phyloP scores from a whole-genome alignment of 2,113 vertebrate genomes.

The Thamnaconus septentrionalis region DNA sequence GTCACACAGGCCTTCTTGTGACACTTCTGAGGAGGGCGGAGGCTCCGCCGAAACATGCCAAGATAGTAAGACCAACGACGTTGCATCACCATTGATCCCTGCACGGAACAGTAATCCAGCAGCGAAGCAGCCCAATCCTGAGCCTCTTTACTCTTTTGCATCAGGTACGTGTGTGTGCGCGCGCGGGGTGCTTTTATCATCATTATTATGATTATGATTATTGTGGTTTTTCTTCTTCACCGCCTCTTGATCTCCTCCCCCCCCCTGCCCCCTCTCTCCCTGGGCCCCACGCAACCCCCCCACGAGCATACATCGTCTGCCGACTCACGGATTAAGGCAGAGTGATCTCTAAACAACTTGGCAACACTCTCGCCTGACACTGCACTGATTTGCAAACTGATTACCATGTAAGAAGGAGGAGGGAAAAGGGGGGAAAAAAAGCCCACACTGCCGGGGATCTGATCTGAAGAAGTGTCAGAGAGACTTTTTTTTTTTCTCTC shows the following conservation, averaged over 20 bases:
- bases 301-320: constrained; percentile 48
- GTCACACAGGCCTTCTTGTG: too few relatives aligned
- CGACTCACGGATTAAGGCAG: constrained; percentile 70
- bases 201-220: too few relatives aligned
- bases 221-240: constrained; percentile 58
- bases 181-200: too few relatives aligned
- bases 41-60: too few relatives aligned
- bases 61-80: too few relatives aligned
- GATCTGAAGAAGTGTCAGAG: constrained; percentile 42
- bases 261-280: too few relatives aligned
- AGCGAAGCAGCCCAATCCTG: neutral
- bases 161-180: neutral
- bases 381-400: constrained; percentile 76
- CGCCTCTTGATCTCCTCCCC: constrained; percentile 51
- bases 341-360: constrained; percentile 70
- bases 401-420: constrained; percentile 59
- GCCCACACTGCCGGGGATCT: constrained; percentile 27
- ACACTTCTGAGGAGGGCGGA: too few relatives aligned
- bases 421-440: constrained; percentile 7
- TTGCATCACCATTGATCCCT: too few relatives aligned
- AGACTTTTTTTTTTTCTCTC: constrained; percentile 4
- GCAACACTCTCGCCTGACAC: constrained; percentile 64
- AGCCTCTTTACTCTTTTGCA: constrained; percentile 51
- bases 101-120: too few relatives aligned
- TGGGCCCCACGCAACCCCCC: constrained; percentile 72